Evolutionary conservation across 35 echinoderm and acorn worm genomes (phyloP).

Genomic region (Stichopus chloronotus): DNA sequence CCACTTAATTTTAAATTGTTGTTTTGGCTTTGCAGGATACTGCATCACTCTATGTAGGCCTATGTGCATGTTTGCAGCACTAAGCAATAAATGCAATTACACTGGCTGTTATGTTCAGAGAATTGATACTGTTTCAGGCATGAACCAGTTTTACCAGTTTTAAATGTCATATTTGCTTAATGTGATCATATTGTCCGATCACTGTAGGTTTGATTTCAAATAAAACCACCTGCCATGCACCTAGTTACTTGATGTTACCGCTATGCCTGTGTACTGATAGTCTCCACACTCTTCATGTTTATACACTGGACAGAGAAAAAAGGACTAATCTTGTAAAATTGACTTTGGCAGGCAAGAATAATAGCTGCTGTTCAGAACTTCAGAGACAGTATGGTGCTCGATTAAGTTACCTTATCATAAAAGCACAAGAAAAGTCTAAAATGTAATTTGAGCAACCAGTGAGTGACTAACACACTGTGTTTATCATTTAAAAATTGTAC

Average conservation of each 20-base stretch:
- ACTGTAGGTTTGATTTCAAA: no score
- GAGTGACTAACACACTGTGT: conserved; percentile 19
- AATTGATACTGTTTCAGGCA: no score
- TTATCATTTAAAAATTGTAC: neutral
- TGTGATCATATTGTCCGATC: no score
- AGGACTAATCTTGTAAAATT: conserved; percentile 23
- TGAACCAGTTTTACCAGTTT: no score
- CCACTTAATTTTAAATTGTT: no score
- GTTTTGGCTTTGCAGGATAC: no score
- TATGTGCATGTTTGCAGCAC: no score
- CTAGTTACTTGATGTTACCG: neutral
- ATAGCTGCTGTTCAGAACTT: neutral
- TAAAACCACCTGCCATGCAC: neutral
- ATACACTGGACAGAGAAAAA: neutral
- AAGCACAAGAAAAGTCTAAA: neutral
- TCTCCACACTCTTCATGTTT: neutral
- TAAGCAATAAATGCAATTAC: no score
- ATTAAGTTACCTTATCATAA: neutral
- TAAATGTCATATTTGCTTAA: no score
- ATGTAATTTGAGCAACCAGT: conserved; percentile 16
- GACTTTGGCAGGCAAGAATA: neutral
- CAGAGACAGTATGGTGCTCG: neutral
- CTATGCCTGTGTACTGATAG: neutral
- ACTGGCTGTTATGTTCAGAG: no score
- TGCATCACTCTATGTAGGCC: no score